phyloP scores from a whole-genome alignment of 2,113 vertebrate genomes.

The Sula dactylatra region DNA sequence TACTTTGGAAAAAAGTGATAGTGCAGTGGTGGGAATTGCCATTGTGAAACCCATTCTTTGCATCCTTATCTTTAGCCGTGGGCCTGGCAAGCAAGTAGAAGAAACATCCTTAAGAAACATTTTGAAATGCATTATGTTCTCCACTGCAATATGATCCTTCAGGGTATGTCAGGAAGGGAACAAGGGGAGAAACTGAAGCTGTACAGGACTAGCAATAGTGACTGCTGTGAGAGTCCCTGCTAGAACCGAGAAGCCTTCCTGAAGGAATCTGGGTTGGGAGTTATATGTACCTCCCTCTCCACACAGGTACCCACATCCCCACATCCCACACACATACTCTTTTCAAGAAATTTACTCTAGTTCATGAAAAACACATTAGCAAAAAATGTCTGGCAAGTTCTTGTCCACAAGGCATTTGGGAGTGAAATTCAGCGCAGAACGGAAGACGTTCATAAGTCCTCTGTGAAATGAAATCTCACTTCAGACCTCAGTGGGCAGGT shows the following conservation, averaged over 20 bases:
- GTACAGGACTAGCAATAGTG: not conserved
- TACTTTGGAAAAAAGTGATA: not conserved
- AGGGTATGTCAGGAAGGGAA: not conserved
- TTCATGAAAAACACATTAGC: not conserved
- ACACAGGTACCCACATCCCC: not conserved
- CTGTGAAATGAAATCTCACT: not conserved
- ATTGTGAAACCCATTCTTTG: not conserved
- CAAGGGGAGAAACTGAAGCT: not conserved
- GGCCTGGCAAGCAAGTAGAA: not conserved
- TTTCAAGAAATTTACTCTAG: not conserved
- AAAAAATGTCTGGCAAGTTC: not conserved
- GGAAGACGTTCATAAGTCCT: not conserved
- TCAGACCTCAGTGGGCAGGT: not conserved
- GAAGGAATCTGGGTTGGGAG: not conserved
- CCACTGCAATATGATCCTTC: not conserved
- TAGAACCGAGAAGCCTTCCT: not conserved
- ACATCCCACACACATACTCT: fast-evolving
- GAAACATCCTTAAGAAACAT: not conserved
- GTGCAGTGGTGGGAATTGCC: not conserved
- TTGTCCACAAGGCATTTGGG: not conserved
- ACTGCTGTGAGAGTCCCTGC: not conserved
- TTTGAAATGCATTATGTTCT: not conserved
- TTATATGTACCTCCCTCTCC: no score
- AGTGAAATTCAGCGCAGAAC: not conserved
- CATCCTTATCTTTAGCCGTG: not conserved